A percentile compares a stretch with the other conserved stretches of the same genome.
Evolutionary conservation across 2,113 vertebrate genomes (phyloP).

Genomic region (Semicossyphus pulcher): DNA sequence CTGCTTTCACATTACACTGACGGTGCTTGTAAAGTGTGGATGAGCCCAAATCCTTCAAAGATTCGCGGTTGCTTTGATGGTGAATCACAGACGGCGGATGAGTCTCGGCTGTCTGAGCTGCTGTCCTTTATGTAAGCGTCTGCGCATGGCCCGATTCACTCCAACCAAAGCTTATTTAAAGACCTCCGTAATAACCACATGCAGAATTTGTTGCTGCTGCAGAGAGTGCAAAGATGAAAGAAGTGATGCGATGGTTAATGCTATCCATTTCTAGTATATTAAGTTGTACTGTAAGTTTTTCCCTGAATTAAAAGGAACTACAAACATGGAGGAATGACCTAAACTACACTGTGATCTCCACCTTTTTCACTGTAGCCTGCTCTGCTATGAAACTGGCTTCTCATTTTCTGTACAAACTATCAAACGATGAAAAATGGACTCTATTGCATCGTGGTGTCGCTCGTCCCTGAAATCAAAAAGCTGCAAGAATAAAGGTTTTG

Average conservation of each 20-base stretch:
- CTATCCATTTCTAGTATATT: background rate
- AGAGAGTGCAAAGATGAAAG: slow-evolving; percentile 28
- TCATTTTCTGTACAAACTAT: slow-evolving; percentile 11
- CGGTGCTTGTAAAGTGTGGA: background rate
- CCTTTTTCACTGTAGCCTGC: background rate
- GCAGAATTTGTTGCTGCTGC: slow-evolving; percentile 29
- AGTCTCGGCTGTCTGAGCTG: slow-evolving; percentile 15
- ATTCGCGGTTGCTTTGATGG: slow-evolving; percentile 13
- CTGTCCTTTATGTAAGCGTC: background rate
- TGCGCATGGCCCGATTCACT: slow-evolving; percentile 13
- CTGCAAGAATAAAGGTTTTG: slow-evolving; percentile 29
- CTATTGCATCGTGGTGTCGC: slow-evolving; percentile 22
- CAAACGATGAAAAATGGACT: slow-evolving; percentile 4
- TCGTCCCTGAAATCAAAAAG: slow-evolving; percentile 55
- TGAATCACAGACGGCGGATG: slow-evolving; percentile 12
- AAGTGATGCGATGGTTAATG: slow-evolving; percentile 14
- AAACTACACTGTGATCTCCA: slow-evolving; percentile 1
- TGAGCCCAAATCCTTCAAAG: slow-evolving; percentile 6
- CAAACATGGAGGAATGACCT: background rate
- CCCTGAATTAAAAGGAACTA: slow-evolving; percentile 50
- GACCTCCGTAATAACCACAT: background rate
- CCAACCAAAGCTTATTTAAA: slow-evolving; percentile 5
- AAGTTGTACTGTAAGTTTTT: slow-evolving; percentile 21
- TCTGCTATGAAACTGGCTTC: background rate
- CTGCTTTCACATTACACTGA: slow-evolving; percentile 15